A percentile compares a stretch with the other conserved stretches of the same genome.
Evolutionary conservation across 2,113 vertebrate species (phyloP).

Genomic region (Mus musculus): GRCm39 chr1:183932501-183933000

Average conservation of each 20-base stretch:
- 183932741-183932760: not conserved
- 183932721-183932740: too few relatives aligned
- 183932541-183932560: not conserved
- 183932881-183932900: rapidly evolving
- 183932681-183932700: not conserved
- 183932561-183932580: not conserved
- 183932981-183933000: not conserved
- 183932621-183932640: not conserved
- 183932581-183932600: not conserved
- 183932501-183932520: not conserved
- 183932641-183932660: not conserved
- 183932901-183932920: not conserved
- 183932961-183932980: not conserved
- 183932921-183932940: not conserved
- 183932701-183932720: not conserved
- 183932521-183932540: not conserved
- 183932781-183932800: not conserved
- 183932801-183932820: not conserved
- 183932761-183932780: not conserved
- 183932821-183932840: not conserved
- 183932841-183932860: rapidly evolving
- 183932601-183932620: not conserved
- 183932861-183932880: not conserved
- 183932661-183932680: not conserved
- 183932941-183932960: not conserved